Evolutionary conservation across 1,140 invertebrate species (phyloP).

Genomic region (Harpegnathos saltator): DNA sequence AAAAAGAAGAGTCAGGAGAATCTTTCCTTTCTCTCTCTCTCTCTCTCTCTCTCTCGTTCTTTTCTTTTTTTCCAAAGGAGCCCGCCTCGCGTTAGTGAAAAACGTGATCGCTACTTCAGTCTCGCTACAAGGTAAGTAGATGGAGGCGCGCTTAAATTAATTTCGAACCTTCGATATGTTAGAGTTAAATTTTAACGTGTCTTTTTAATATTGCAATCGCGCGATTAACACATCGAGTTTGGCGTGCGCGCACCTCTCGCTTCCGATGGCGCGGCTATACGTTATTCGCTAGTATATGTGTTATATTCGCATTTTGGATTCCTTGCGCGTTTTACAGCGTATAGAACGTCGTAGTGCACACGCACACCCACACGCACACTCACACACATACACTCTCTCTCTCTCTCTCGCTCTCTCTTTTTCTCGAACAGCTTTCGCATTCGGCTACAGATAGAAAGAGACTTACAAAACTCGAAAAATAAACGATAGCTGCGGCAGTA

Average conservation of each 20-base stretch:
- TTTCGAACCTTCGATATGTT: constrained; percentile 52
- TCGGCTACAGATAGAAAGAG: constrained; percentile 44
- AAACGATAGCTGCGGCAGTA: constrained; percentile 56
- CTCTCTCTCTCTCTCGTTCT: no score
- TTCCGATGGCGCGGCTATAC: constrained; percentile 27
- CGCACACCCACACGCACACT: no score
- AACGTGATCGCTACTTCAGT: constrained; percentile 4
- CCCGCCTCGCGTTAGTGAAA: neutral
- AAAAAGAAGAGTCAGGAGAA: constrained; percentile 10
- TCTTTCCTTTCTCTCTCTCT: no score
- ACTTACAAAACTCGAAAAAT: constrained; percentile 61
- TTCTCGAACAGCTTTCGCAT: constrained; percentile 40
- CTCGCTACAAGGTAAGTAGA: constrained; percentile 11
- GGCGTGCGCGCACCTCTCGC: constrained; percentile 24
- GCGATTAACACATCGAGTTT: constrained; percentile 44
- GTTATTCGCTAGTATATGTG: constrained; percentile 36
- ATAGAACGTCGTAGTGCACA: constrained; percentile 27
- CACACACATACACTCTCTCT: no score
- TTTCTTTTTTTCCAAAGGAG: neutral
- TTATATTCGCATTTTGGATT: constrained; percentile 41
- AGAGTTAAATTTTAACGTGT: constrained; percentile 52
- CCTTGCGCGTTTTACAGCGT: constrained; percentile 21
- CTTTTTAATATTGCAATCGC: constrained; percentile 47
- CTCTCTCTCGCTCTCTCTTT: no score
- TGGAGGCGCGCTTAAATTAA: constrained; percentile 52